These are phyloP conservation scores for Papilio polyxenes DNA, from an alignment of 1,140 invertebrate genomes.

Conservation along the genomic window DNA sequence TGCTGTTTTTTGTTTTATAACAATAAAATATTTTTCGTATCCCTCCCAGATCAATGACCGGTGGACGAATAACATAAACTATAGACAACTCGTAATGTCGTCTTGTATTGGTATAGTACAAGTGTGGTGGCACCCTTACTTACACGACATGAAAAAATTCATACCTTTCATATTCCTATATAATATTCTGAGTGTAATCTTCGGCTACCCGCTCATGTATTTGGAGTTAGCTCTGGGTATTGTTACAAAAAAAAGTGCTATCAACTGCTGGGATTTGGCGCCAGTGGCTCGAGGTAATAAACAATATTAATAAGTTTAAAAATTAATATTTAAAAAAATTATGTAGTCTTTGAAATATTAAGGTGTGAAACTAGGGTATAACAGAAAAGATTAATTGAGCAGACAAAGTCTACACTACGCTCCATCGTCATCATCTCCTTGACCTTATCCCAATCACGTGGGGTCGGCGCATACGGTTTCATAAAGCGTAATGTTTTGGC, in stretches of 20 bases:
- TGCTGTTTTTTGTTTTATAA: background rate
- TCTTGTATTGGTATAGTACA: constrained; percentile 69
- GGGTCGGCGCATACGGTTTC: no score
- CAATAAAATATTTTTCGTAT: constrained; percentile 25
- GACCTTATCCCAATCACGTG: no score
- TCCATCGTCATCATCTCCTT: no score
- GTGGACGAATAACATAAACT: constrained; percentile 74
- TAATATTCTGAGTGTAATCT: constrained; percentile 65
- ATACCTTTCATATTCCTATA: constrained; percentile 69
- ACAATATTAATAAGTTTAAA: background rate
- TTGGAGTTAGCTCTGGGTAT: constrained; percentile 69
- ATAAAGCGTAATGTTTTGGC: no score
- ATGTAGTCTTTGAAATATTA: no score
- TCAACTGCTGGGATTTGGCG: constrained; percentile 71
- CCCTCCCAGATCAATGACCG: constrained; percentile 57
- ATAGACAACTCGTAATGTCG: constrained; percentile 69
- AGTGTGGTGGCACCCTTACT: constrained; percentile 74
- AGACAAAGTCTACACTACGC: no score
- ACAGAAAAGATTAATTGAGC: no score
- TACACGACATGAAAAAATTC: constrained; percentile 62
- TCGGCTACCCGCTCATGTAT: constrained; percentile 69
- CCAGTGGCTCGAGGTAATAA: constrained; percentile 70
- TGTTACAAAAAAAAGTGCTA: constrained; percentile 65
- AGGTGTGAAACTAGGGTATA: no score
- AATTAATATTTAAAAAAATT: no score